phyloP scores from a whole-genome alignment of 1,140 invertebrate species.

The Myzus persicae region DNA sequence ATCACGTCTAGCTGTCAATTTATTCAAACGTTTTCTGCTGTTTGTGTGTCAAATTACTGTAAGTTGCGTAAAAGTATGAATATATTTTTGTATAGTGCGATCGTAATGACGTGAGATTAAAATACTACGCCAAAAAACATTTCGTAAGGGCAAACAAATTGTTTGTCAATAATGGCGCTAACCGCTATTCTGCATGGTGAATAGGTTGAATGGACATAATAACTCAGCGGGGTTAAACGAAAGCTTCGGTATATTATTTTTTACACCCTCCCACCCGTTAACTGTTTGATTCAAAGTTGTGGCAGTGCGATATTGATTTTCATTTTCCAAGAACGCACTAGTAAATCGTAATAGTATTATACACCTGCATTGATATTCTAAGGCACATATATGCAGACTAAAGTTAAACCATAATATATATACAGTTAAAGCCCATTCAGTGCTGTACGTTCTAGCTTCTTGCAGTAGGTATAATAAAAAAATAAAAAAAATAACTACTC shows the following conservation, averaged over 20 bases:
- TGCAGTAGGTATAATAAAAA: background rate
- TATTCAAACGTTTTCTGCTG: background rate
- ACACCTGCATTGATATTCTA: background rate
- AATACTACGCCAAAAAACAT: background rate
- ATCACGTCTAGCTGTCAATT: background rate
- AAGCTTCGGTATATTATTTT: background rate
- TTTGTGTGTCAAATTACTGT: background rate
- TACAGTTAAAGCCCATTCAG: background rate
- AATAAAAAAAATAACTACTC: background rate
- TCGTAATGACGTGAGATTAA: background rate
- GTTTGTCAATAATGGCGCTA: background rate
- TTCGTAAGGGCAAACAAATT: background rate
- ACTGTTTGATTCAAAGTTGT: background rate
- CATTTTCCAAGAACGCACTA: background rate
- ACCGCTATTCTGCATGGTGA: background rate
- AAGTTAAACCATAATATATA: constrained; percentile 3
- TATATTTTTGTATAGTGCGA: background rate
- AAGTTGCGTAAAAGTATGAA: background rate
- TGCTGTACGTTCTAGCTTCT: background rate
- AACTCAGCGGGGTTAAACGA: background rate
- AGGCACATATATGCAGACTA: background rate
- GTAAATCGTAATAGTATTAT: background rate
- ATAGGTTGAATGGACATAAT: constrained; percentile 11
- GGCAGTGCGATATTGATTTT: constrained; percentile 30
- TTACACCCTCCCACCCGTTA: background rate